phyloP scores from a whole-genome alignment of 2,888 invertebrate species.

The Drosophila infuscata region DNA sequence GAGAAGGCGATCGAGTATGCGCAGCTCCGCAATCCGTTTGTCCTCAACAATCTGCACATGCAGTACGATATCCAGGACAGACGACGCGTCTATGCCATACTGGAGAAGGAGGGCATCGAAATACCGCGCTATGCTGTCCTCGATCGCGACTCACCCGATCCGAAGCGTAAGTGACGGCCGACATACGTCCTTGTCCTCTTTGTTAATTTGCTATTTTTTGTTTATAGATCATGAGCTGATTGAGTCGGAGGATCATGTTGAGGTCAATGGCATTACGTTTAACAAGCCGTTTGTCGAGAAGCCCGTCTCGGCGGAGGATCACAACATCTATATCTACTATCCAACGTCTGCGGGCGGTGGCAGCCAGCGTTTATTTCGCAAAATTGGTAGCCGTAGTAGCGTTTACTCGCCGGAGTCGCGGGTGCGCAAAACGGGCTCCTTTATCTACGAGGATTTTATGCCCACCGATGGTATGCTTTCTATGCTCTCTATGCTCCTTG shows the following conservation, averaged over 20 bases:
- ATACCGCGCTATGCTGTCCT: conserved; percentile 99
- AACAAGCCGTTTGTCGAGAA: conserved; percentile 99
- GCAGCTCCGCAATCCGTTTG: conserved; percentile 96
- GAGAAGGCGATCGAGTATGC: conserved; percentile 99
- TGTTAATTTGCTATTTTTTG: not conserved
- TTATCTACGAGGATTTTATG: conserved; percentile 99
- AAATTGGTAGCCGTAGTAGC: conserved; percentile 99
- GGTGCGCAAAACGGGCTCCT: conserved; percentile 98
- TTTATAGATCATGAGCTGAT: conserved; percentile 93
- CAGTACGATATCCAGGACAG: conserved; percentile 99
- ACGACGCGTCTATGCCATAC: conserved; percentile 96
- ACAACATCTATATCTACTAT: conserved; percentile 99
- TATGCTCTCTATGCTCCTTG: conserved; percentile 46
- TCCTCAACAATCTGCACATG: conserved; percentile 99
- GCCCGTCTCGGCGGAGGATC: conserved; percentile 99
- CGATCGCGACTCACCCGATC: conserved; percentile 96
- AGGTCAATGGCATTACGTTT: conserved; percentile 97
- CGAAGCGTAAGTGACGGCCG: conserved; percentile 89
- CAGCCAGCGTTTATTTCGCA: conserved; percentile 98
- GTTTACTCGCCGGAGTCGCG: conserved; percentile 99
- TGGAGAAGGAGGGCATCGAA: conserved; percentile 97
- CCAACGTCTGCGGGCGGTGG: conserved; percentile 99
- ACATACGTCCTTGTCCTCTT: not conserved
- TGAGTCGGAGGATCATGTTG: conserved; percentile 98
- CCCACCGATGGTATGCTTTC: conserved; percentile 95